These are phyloP conservation scores for Sepiola atlantica DNA, from an alignment of 2,888 invertebrate species.

Conservation along the genomic window DNA sequence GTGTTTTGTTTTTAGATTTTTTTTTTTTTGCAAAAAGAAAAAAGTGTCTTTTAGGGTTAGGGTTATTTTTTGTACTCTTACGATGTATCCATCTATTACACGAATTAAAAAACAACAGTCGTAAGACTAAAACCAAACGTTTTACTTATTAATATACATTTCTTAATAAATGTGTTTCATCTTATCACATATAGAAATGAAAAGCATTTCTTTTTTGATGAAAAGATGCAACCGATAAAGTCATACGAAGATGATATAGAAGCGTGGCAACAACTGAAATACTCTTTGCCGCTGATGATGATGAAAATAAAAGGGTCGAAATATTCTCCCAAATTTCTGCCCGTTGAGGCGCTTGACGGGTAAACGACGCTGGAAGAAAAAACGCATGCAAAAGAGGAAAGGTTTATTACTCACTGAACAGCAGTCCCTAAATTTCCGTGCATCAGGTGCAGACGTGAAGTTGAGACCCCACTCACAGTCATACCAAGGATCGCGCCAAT, in stretches of 20 bases:
- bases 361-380: not conserved
- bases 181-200: too few species aligned
- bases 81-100: too few species aligned
- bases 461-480: slow-evolving; percentile 97
- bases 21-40: too few species aligned
- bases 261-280: not conserved
- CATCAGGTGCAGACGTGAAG: slow-evolving; percentile 97
- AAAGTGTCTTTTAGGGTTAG: too few species aligned
- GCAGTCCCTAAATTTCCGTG: slow-evolving; percentile 86
- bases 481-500: slow-evolving; percentile 91
- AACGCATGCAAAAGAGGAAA: not conserved
- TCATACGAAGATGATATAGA: not conserved
- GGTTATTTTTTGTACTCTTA: too few species aligned
- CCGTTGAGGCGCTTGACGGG: not conserved
- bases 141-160: too few species aligned
- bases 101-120: too few species aligned
- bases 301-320: not conserved
- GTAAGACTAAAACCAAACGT: too few species aligned
- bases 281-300: not conserved
- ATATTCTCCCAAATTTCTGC: not conserved
- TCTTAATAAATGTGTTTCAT: too few species aligned
- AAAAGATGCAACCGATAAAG: not conserved
- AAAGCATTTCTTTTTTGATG: not conserved
- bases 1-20: too few species aligned
- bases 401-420: slow-evolving; percentile 68